A percentile compares a stretch with the other conserved stretches of the same genome.
These are phyloP conservation scores for Eueremaeus valkanovi DNA, from an alignment of 2,888 invertebrate species.

Conservation along the genomic window DNA sequence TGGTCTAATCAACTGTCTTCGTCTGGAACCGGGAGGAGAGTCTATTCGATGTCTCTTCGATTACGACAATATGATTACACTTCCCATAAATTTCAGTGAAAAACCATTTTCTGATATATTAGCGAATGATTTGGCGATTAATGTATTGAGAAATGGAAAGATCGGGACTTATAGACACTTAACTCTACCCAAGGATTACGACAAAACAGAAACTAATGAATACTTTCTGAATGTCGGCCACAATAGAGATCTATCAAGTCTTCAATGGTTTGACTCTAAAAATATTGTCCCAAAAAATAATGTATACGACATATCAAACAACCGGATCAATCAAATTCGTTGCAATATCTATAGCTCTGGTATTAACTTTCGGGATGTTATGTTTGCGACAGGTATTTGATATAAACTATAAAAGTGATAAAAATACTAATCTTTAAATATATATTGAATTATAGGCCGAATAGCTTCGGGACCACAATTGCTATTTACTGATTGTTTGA, in stretches of 20 bases:
- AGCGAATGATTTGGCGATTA: constrained; percentile 20
- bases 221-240: constrained; percentile 89
- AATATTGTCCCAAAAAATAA: constrained; percentile 61
- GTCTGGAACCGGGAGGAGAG: constrained; percentile 78
- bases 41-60: constrained; percentile 39
- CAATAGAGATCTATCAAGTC: constrained; percentile 88
- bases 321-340: constrained; percentile 54
- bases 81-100: not conserved
- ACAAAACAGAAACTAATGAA: constrained; percentile 58
- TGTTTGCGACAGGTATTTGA: constrained; percentile 56
- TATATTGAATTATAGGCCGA: too few species aligned
- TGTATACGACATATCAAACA: not conserved
- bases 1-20: constrained; percentile 84
- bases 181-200: not conserved
- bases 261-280: constrained; percentile 88
- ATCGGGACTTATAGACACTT: constrained; percentile 49
- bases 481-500: constrained; percentile 72
- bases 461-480: constrained; percentile 75
- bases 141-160: constrained; percentile 23
- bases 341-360: constrained; percentile 53
- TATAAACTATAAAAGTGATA: too few species aligned
- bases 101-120: constrained; percentile 6
- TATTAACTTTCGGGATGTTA: constrained; percentile 64
- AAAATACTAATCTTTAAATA: too few species aligned
- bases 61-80: not conserved